Evolutionary conservation across 2,113 vertebrate species (phyloP).

Genomic region (Nansenia antarctica): DNA sequence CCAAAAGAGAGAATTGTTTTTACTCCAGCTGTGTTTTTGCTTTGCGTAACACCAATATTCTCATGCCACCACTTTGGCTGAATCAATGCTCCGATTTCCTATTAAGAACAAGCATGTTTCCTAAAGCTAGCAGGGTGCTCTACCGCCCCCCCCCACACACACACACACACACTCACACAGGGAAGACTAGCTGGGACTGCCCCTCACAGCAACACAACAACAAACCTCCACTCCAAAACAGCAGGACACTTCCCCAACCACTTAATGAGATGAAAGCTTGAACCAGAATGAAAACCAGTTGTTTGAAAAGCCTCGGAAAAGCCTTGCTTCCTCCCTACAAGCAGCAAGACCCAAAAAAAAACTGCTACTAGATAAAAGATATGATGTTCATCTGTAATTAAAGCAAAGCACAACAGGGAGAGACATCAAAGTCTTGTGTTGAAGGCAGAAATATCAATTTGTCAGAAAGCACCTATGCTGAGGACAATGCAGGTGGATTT

Average conservation of each 20-base stretch:
- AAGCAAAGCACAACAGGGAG: conserved; percentile 45
- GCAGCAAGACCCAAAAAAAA: conserved; percentile 7
- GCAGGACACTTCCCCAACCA: conserved; percentile 57
- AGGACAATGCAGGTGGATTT: conserved; percentile 58
- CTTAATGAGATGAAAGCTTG: conserved; percentile 68
- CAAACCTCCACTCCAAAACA: conserved; percentile 47
- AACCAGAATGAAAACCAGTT: conserved; percentile 53
- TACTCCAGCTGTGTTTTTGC: conserved; percentile 56
- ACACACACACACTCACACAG: too few relatives aligned
- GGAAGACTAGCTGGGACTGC: conserved; percentile 35
- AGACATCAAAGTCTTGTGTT: conserved; percentile 55
- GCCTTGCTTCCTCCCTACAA: conserved; percentile 38
- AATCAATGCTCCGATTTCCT: conserved; percentile 53
- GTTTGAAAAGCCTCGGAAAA: conserved; percentile 50
- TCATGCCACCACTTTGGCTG: conserved; percentile 44
- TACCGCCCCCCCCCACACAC: conserved; percentile 37
- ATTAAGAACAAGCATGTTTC: conserved; percentile 53
- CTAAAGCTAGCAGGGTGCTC: conserved; percentile 49
- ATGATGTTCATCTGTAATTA: conserved; percentile 51
- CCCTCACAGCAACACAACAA: conserved; percentile 56
- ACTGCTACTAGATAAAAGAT: conserved; percentile 31
- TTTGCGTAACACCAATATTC: conserved; percentile 54
- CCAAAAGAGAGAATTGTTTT: conserved; percentile 58
- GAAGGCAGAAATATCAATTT: conserved; percentile 21
- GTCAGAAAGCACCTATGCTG: conserved; percentile 35